These are phyloP conservation scores for Cynopterus brachyotis DNA, from an alignment of 2,113 vertebrate genomes.

Conservation along the genomic window DNA sequence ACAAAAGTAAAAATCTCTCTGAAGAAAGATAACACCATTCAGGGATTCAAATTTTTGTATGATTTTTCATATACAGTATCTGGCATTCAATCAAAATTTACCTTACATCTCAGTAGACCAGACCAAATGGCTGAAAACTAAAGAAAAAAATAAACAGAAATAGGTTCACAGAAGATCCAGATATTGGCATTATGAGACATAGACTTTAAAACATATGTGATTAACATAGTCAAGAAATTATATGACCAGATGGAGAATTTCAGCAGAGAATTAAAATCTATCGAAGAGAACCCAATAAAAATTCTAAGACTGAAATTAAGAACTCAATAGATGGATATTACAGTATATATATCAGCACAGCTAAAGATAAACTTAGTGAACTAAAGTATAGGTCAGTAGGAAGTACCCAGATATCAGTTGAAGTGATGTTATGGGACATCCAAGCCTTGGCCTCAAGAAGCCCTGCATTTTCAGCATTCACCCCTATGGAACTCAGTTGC, in stretches of 20 bases:
- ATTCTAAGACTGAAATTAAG: conserved; percentile 34
- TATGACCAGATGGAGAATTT: background rate
- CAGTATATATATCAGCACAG: background rate
- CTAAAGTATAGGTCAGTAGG: background rate
- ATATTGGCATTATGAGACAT: background rate
- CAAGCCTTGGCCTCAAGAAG: background rate
- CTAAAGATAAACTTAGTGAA: conserved; percentile 18
- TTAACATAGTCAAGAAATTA: background rate
- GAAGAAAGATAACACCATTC: background rate
- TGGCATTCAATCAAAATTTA: background rate
- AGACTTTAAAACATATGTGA: background rate
- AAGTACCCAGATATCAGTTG: background rate
- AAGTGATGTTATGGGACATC: background rate
- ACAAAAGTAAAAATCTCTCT: conserved; percentile 16
- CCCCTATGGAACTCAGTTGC: background rate
- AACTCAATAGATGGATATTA: background rate
- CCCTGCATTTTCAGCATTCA: background rate
- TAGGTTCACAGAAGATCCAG: background rate
- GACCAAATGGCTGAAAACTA: conserved; percentile 31
- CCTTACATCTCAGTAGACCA: background rate
- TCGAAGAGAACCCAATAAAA: background rate
- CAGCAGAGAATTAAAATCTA: background rate
- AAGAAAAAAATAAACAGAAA: background rate
- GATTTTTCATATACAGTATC: background rate
- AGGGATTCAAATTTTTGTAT: background rate